These are phyloP conservation scores for Deilephila elpenor DNA, from an alignment of 2,888 invertebrate species.

Conservation along the genomic window DNA sequence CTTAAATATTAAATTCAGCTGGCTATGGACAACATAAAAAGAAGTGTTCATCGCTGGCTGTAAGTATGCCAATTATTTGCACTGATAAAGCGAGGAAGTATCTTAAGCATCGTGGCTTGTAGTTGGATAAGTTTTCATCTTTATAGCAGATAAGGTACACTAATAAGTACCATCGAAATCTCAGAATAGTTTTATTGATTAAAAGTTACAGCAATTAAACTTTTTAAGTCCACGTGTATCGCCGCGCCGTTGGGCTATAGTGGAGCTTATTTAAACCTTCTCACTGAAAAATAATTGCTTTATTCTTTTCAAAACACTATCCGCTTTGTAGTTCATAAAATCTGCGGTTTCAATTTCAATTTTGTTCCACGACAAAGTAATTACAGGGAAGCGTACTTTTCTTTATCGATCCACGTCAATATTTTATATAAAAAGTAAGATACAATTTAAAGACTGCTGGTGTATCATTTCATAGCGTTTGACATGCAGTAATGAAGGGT, in stretches of 20 bases:
- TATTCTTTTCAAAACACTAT: not conserved
- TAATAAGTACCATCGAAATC: no score
- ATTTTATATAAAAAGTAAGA: conserved; percentile 5
- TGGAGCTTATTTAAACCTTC: no score
- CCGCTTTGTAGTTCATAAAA: not conserved
- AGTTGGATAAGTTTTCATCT: not conserved
- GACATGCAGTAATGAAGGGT: conserved; percentile 14
- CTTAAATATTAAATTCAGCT: not conserved
- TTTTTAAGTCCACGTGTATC: no score
- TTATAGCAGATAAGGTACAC: not conserved
- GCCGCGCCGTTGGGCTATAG: no score
- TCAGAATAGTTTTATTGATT: no score
- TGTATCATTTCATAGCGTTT: conserved; percentile 14
- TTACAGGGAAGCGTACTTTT: not conserved
- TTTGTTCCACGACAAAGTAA: not conserved
- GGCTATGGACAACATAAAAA: not conserved
- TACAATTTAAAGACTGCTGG: not conserved
- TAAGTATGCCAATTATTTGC: conserved; percentile 1
- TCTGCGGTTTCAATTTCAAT: not conserved
- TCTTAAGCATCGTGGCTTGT: not conserved
- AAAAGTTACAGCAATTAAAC: no score
- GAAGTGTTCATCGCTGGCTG: not conserved
- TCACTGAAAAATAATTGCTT: no score
- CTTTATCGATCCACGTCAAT: conserved; percentile 6
- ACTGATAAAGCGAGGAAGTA: not conserved